phyloP scores from a whole-genome alignment of 2,888 invertebrate genomes.

The Caenorhabditis sinica region DNA sequence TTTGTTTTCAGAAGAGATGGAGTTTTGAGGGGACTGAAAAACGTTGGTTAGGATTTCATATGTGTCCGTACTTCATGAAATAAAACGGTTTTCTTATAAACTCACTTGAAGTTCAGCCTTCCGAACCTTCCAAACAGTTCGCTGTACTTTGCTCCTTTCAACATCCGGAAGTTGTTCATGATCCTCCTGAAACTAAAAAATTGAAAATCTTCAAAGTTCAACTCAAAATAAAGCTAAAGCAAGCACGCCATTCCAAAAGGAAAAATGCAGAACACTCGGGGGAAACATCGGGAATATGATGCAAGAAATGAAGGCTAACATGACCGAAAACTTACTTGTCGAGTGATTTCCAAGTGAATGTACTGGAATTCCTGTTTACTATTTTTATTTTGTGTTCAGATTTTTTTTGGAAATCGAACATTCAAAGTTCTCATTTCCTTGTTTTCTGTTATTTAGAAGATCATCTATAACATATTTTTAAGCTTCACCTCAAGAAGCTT shows the following conservation, averaged over 20 bases:
- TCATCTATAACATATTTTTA: slow-evolving; percentile 7
- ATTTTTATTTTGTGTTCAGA: slow-evolving; percentile 2
- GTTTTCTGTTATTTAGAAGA: neutral
- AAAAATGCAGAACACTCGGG: slow-evolving; percentile 8
- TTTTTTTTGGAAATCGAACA: neutral
- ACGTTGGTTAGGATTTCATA: neutral
- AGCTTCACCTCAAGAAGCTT: neutral
- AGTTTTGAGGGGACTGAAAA: slow-evolving; percentile 70
- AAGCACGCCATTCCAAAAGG: slow-evolving; percentile 51
- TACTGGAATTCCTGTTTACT: slow-evolving; percentile 22
- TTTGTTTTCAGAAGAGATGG: slow-evolving; percentile 73
- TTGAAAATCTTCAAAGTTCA: neutral
- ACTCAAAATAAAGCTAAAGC: slow-evolving; percentile 21
- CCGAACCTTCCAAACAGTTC: slow-evolving; percentile 80
- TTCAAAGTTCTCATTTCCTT: slow-evolving; percentile 4
- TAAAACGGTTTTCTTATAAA: neutral
- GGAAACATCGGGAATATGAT: slow-evolving; percentile 2
- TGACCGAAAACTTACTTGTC: slow-evolving; percentile 58
- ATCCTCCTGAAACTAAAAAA: slow-evolving; percentile 63
- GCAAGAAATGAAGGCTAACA: slow-evolving; percentile 32
- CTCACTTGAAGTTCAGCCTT: slow-evolving; percentile 71
- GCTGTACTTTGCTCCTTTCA: slow-evolving; percentile 79
- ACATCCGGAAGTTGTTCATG: slow-evolving; percentile 79
- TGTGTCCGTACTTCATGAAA: neutral
- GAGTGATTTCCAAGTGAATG: slow-evolving; percentile 51